These are phyloP conservation scores for Cerastis rubricosa DNA, from an alignment of 2,888 invertebrate genomes.

Conservation along the genomic window DNA sequence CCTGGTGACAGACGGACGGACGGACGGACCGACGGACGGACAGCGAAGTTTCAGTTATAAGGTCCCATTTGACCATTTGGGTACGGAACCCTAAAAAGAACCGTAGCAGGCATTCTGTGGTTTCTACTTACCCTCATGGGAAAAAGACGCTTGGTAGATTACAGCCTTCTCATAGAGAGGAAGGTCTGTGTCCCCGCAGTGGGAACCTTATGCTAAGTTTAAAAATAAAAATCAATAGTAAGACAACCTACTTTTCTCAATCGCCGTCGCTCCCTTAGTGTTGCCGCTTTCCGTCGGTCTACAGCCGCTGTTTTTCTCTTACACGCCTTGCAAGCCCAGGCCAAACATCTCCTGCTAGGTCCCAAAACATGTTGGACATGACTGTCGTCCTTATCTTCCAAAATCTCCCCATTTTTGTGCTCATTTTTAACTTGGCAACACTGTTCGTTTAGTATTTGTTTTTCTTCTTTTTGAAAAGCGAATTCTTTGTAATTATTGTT, in stretches of 20 bases:
- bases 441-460: slow-evolving; percentile 70
- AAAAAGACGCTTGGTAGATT: background rate
- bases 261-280: slow-evolving; percentile 97
- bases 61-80: too few relatives aligned
- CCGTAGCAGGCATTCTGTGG: background rate
- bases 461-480: slow-evolving; percentile 76
- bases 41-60: too few relatives aligned
- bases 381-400: slow-evolving; percentile 76
- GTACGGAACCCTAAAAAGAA: too few relatives aligned
- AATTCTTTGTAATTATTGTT: slow-evolving; percentile 75
- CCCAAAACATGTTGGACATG: slow-evolving; percentile 89
- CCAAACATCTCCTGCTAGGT: slow-evolving; percentile 94
- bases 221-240: slow-evolving; percentile 40
- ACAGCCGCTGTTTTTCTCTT: slow-evolving; percentile 98
- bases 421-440: slow-evolving; percentile 85
- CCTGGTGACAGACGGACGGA: too few relatives aligned
- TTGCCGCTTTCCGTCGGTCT: slow-evolving; percentile 99
- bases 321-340: slow-evolving; percentile 99
- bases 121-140: background rate
- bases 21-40: too few relatives aligned
- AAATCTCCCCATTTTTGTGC: slow-evolving; percentile 69
- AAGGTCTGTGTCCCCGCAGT: background rate
- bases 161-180: background rate
- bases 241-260: slow-evolving; percentile 95
- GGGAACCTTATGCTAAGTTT: background rate